These are phyloP conservation scores for Tenthredo scrophulariae DNA, from an alignment of 2,888 invertebrate genomes.

Conservation along the genomic window DNA sequence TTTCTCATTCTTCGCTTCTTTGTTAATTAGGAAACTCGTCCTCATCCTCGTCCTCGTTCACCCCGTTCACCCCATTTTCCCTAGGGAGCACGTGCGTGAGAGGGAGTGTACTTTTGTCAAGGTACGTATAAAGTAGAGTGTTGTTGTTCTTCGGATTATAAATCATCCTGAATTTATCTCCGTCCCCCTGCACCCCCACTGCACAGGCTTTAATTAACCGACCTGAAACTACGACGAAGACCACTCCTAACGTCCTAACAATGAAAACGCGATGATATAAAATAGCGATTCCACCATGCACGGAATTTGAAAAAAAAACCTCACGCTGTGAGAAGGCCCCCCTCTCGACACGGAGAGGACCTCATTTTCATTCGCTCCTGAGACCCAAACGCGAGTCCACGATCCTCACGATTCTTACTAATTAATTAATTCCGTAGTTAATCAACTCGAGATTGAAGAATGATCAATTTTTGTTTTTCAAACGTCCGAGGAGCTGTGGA, in stretches of 20 bases:
- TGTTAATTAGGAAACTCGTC: slow-evolving; percentile 2
- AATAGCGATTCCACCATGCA: background rate
- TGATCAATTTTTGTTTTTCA: too few relatives aligned
- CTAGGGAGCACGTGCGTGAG: slow-evolving; percentile 20
- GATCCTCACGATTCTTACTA: background rate
- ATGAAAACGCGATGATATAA: background rate
- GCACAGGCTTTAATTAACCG: slow-evolving; percentile 38
- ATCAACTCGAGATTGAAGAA: too few relatives aligned
- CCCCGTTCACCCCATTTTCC: background rate
- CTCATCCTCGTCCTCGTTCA: background rate
- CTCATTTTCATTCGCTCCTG: background rate
- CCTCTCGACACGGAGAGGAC: background rate
- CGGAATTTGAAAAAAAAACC: background rate
- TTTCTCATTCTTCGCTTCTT: background rate
- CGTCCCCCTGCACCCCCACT: too few relatives aligned
- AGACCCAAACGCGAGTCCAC: background rate
- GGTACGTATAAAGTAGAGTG: background rate
- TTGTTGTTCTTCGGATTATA: slow-evolving; percentile 2
- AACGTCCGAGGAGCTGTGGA: too few relatives aligned
- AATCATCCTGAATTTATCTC: slow-evolving; percentile 32
- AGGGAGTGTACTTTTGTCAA: background rate
- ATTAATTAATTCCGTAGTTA: background rate
- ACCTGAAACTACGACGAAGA: background rate
- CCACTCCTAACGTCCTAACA: background rate
- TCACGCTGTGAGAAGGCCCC: background rate